Conservation (phyloP, 2,797 vertebrate genomes). For the Sciaenops ocellatus region DNA sequence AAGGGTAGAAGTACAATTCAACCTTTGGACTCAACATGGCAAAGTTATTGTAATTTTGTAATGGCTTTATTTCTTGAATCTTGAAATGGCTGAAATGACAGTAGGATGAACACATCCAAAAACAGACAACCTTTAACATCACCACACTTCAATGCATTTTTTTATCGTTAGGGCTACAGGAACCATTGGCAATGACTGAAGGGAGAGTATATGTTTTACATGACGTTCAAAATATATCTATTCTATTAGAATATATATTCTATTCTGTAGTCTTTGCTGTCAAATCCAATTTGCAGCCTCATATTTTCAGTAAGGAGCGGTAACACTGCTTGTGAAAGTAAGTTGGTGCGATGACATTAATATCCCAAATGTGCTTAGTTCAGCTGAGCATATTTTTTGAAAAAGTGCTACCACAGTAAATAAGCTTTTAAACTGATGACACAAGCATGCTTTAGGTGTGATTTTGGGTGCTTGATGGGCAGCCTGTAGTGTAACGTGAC, state of each 20-base stretch:
- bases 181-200: too few species aligned
- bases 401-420: conserved; percentile 20
- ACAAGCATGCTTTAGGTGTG: neutral
- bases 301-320: conserved; percentile 15
- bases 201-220: too few species aligned
- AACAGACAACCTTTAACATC: too few species aligned
- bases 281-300: conserved; percentile 23
- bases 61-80: too few species aligned
- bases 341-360: conserved; percentile 26
- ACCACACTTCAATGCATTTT: too few species aligned
- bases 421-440: conserved; percentile 20
- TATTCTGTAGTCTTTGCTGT: conserved; percentile 6
- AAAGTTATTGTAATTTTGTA: too few species aligned
- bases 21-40: neutral
- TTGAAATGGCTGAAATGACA: too few species aligned
- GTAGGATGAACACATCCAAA: too few species aligned
- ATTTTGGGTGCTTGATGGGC: neutral
- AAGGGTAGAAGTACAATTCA: neutral
- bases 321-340: conserved; percentile 19
- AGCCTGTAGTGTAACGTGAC: neutral
- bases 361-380: conserved; percentile 27
- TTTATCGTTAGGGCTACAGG: too few species aligned
- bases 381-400: conserved; percentile 19
- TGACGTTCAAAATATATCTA: too few species aligned
- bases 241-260: neutral